phyloP scores from a whole-genome alignment of 2,888 invertebrate species.

The Drosophila kanekoi region DNA sequence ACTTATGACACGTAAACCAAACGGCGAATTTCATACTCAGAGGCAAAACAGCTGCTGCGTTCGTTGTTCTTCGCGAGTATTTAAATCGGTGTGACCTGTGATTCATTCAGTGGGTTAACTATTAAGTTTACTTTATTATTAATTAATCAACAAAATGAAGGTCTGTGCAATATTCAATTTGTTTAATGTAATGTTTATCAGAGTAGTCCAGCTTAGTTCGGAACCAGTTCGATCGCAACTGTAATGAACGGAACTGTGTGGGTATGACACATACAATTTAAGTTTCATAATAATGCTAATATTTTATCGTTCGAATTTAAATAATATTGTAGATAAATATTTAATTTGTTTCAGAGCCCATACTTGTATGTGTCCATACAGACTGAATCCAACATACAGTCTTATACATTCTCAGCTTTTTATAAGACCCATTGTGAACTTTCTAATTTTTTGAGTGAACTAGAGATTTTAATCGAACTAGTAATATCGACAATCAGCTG shows the following conservation, averaged over 20 bases:
- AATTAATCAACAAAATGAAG: background rate
- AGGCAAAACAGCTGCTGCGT: conserved; percentile 24
- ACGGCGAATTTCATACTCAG: conserved; percentile 28
- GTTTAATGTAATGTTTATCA: conserved; percentile 33
- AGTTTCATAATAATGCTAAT: background rate
- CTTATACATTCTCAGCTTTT: background rate
- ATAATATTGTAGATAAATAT: background rate
- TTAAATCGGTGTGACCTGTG: conserved; percentile 11
- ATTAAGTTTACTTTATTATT: background rate
- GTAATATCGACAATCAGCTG: conserved; percentile 43
- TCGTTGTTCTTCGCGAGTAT: background rate
- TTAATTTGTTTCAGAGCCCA: background rate
- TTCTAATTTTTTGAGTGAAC: conserved; percentile 9
- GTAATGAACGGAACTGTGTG: conserved; percentile 2
- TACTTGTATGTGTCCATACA: too few species aligned
- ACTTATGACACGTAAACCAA: conserved; percentile 72
- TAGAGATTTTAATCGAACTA: conserved; percentile 15
- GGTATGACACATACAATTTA: conserved; percentile 24
- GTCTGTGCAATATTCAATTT: conserved; percentile 22
- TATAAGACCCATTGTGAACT: background rate
- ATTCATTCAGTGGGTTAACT: conserved; percentile 10
- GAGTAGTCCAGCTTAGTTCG: conserved; percentile 3
- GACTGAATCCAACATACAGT: too few species aligned
- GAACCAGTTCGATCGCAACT: conserved; percentile 21
- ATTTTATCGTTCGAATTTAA: background rate